These are phyloP conservation scores for Acanthoscelides obtectus DNA, from an alignment of 2,888 invertebrate species.

Conservation along the genomic window DNA sequence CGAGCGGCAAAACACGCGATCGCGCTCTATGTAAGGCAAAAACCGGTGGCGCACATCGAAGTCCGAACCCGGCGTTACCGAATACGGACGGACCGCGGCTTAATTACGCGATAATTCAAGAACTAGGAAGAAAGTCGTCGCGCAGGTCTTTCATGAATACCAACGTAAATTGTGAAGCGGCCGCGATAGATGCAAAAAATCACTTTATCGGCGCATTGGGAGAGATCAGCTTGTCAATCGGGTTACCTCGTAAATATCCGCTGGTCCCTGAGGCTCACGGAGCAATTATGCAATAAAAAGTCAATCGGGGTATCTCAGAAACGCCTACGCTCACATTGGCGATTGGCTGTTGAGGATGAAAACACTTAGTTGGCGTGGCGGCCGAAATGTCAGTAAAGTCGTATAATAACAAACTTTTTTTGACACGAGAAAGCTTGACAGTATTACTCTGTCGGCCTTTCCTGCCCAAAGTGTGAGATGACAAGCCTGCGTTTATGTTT, in stretches of 20 bases:
- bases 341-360: no score
- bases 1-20: slow-evolving; percentile 17
- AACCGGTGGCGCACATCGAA: slow-evolving; percentile 36
- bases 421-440: no score
- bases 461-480: no score
- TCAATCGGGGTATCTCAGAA: not conserved
- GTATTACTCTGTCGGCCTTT: no score
- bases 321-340: not conserved
- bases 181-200: not conserved
- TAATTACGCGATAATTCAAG: slow-evolving; percentile 30
- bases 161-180: slow-evolving; percentile 15
- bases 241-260: not conserved
- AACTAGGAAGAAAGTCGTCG: slow-evolving; percentile 25
- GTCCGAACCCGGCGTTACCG: slow-evolving; percentile 36
- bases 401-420: no score
- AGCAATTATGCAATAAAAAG: not conserved
- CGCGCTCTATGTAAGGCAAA: slow-evolving; percentile 33
- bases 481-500: no score
- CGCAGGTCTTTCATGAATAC: slow-evolving; percentile 26
- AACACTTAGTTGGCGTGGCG: no score
- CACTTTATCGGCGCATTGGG: not conserved
- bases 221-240: not conserved
- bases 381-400: no score
- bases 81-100: slow-evolving; percentile 32
- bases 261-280: not conserved